Conservation (phyloP, 2,888 invertebrate species). For the Lithophane socia region DNA sequence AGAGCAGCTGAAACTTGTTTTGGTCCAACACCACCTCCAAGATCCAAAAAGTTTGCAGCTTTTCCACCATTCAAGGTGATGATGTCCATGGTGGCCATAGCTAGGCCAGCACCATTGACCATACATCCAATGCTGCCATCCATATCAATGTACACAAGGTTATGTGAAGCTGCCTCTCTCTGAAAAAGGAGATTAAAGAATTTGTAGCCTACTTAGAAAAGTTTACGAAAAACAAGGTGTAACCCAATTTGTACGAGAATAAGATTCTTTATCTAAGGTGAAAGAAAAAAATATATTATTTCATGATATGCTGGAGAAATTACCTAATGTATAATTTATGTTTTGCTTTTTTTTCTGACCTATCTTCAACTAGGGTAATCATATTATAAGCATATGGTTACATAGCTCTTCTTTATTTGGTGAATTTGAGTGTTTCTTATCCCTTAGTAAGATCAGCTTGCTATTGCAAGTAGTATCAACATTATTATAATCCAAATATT, state of each 20-base stretch:
- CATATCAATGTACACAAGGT: conserved; percentile 99
- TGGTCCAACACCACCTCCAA: conserved; percentile 98
- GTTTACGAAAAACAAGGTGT: not conserved
- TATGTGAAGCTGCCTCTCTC: conserved; percentile 96
- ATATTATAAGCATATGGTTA: not conserved
- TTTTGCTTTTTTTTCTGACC: not conserved
- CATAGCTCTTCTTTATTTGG: not conserved
- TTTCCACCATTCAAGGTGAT: conserved; percentile 98
- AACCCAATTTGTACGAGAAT: not conserved
- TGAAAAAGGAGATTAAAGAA: conserved; percentile 66
- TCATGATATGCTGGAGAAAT: not conserved
- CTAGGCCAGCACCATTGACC: conserved; percentile 99
- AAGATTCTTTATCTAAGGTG: too few relatives aligned
- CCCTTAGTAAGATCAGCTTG: not conserved
- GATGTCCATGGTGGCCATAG: conserved; percentile 99
- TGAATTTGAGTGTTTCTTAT: not conserved
- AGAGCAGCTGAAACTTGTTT: conserved; percentile 98
- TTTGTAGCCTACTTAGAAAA: not conserved
- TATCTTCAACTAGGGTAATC: not conserved
- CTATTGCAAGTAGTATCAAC: conserved; percentile 10
- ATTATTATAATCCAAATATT: conserved; percentile 29
- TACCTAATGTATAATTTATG: not conserved
- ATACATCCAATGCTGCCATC: conserved; percentile 98
- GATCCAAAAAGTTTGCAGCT: conserved; percentile 99
- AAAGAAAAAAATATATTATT: too few relatives aligned